These are phyloP conservation scores for Salvelinus sp. DNA, from an alignment of 2,113 vertebrate species.

Conservation along the genomic window DNA sequence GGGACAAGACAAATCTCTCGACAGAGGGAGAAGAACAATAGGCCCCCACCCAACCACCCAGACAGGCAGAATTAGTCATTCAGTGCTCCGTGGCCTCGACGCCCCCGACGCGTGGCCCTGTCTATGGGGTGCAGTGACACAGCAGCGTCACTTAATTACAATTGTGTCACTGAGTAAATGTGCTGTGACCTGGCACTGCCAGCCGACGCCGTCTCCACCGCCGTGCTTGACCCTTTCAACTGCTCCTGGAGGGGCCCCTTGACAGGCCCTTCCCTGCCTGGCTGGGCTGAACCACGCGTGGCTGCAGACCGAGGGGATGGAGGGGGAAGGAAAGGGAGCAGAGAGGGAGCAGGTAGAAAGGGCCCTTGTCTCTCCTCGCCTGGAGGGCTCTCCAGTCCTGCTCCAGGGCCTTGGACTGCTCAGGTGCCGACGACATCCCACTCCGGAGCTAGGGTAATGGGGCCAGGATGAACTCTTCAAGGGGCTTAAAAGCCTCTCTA, in stretches of 20 bases:
- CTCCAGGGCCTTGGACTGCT: conserved; percentile 51
- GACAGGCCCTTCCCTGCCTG: conserved; percentile 24
- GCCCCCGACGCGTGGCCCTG: conserved; percentile 4
- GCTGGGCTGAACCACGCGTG: neutral
- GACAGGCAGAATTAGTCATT: conserved; percentile 63
- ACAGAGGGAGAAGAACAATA: neutral
- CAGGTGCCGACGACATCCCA: conserved; percentile 47
- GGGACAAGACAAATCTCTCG: too few relatives aligned
- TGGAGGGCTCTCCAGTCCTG: conserved; percentile 42
- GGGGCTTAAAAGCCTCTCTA: conserved; percentile 66
- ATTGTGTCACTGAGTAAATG: conserved; percentile 86
- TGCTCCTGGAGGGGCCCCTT: conserved; percentile 37
- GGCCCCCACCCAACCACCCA: neutral
- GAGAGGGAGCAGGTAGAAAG: conserved; percentile 5
- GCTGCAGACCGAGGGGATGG: conserved; percentile 9
- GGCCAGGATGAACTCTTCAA: conserved; percentile 75
- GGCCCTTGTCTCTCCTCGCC: conserved; percentile 17
- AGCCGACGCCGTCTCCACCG: conserved; percentile 22
- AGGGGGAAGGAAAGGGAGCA: neutral
- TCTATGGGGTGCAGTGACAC: conserved; percentile 77
- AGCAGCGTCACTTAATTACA: conserved; percentile 86
- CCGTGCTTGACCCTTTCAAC: conserved; percentile 43
- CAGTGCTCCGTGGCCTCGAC: too few relatives aligned
- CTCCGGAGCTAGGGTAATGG: conserved; percentile 65
- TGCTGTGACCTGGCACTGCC: conserved; percentile 73